Evolutionary conservation across 2,888 invertebrate genomes (phyloP).

Genomic region (Orthosia incerta): DNA sequence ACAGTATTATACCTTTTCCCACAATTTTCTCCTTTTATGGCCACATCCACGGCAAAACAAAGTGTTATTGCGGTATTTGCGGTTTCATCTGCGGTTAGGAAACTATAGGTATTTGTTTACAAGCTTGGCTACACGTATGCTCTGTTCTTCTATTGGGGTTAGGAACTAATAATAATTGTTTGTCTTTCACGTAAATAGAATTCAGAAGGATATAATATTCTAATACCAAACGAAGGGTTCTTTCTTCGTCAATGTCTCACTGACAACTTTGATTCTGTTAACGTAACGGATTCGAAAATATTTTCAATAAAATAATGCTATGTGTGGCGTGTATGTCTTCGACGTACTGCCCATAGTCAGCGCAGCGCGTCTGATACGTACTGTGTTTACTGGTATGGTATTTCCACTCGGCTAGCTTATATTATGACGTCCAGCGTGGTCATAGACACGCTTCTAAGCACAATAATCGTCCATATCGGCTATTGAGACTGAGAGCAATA

Average conservation of each 20-base stretch:
- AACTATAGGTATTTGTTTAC: constrained; percentile 1
- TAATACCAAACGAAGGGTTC: background rate
- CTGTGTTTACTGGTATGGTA: constrained; percentile 1
- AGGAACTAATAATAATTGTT: no score
- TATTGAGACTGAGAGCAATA: constrained; percentile 37
- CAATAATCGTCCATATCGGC: constrained; percentile 10
- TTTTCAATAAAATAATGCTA: background rate
- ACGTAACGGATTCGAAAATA: background rate
- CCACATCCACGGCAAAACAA: constrained; percentile 11
- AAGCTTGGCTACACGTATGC: background rate
- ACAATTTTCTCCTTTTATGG: constrained; percentile 5
- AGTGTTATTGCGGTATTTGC: constrained; percentile 23
- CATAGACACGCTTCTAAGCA: constrained; percentile 43
- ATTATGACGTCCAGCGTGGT: constrained; percentile 30
- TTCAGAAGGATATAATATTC: background rate
- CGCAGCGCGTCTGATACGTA: constrained; percentile 8
- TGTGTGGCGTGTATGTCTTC: background rate
- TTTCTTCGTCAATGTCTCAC: background rate
- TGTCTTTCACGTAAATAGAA: background rate
- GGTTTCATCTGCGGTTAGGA: constrained; percentile 25
- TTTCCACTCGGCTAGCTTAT: constrained; percentile 44
- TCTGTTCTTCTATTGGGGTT: background rate
- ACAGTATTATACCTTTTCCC: background rate
- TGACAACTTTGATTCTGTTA: background rate
- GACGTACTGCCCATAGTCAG: constrained; percentile 19